Base-by-base conservation (phyloP, 2,888 invertebrate species). In the Trichacis sp. region DNA sequence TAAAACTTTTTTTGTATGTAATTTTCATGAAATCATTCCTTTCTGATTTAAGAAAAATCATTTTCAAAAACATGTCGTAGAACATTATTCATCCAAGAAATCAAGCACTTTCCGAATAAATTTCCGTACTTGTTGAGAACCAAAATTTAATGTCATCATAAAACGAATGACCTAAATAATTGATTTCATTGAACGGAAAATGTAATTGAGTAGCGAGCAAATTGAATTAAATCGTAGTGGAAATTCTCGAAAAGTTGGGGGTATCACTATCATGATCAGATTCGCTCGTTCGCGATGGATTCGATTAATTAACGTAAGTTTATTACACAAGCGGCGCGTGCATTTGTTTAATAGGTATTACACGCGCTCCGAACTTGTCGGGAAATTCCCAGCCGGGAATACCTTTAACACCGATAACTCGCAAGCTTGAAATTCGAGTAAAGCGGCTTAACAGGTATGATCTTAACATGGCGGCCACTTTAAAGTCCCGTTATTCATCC, bases 291-390 rank as follows among this genome's bases (percentile, higher is more conserved):
- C 43, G 52, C 55, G 55, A 62, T 62, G 18, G 59, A 55, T 62
- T 66, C 62, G 48, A 62, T 66, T 66, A 66, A 62, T 59, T 66
- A 66, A 66, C 59, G 43, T 33, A 29, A 59, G 59, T 66, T 66
- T 62, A 66, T 66, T 62, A 46, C 62, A 47, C 62, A 54, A 59
- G 59, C 62, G 30, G 57, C 50, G 49, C 20, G 18, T 43, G 51
- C 48, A 46, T 59, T 62, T 62, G 62, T 66, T 66, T 56, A 66
- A 66, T 66, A 55, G 57, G 66, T 55, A 66, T 62, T 66, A 66
- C 62, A 54, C 59, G 61, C 61, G 66, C 51, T 66, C 49, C 58
- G 55, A 67, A 67, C 67, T 67, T 60, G 29, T 53, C 20, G 36
- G 58, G 59, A 33, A 67, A 67, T 59, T 56, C 53, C 67, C 63